Conservation (phyloP, 2,113 vertebrate species). For the Nycticryphes semicollaris region DNA sequence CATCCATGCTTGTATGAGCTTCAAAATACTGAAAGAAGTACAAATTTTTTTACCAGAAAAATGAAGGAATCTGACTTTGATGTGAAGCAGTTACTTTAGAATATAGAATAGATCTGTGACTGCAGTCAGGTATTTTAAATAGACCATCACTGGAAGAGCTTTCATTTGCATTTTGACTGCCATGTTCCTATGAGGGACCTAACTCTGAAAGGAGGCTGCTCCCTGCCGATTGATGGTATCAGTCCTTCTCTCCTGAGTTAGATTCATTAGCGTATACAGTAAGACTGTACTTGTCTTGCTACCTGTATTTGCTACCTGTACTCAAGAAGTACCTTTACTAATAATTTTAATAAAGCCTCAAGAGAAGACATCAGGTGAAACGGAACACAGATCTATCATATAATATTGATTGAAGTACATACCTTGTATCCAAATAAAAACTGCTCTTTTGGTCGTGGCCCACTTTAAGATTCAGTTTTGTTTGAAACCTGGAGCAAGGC, state of each 20-base stretch:
- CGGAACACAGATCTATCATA: neutral
- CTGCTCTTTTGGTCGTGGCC: neutral
- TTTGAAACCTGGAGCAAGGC: neutral
- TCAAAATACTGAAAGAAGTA: neutral
- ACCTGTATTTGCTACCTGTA: neutral
- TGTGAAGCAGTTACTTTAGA: neutral
- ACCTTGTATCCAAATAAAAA: neutral
- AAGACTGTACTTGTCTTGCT: neutral
- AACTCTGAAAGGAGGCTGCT: neutral
- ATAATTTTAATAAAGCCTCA: neutral
- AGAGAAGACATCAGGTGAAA: neutral
- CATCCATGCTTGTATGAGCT: neutral
- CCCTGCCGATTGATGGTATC: neutral
- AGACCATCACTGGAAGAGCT: neutral
- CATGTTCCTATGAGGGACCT: neutral
- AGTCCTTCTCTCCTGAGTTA: neutral
- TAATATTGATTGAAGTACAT: neutral
- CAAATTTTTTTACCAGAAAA: neutral
- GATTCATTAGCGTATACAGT: neutral
- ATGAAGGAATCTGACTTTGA: neutral
- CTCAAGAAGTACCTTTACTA: neutral
- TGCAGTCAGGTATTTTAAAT: neutral
- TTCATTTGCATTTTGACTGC: neutral
- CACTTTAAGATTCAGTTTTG: neutral
- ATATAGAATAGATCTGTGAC: neutral